Percentiles rank a stretch among this genome's conserved stretches.
Conservation (phyloP, 2,113 vertebrate species). For the Ursus arctos region DNA sequence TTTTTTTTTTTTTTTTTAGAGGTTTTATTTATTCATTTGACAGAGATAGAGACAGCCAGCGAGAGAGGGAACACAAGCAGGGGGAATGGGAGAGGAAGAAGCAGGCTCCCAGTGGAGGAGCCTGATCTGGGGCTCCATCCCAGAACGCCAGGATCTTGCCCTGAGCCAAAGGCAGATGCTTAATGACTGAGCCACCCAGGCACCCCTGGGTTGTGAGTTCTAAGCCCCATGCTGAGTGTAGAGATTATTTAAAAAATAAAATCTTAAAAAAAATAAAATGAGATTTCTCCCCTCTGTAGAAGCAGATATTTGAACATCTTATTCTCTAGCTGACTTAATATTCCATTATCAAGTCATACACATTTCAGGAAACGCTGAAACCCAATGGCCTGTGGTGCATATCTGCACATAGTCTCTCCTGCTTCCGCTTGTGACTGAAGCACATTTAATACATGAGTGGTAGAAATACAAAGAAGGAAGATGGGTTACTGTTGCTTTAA, state of each 20-base stretch:
- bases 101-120: too few species aligned
- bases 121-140: too few species aligned
- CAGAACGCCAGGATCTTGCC: too few species aligned
- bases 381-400: not conserved
- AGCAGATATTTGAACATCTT: not conserved
- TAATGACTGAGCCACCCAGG: too few species aligned
- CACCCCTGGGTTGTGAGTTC: too few species aligned
- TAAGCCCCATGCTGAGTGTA: too few species aligned
- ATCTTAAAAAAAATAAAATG: not conserved
- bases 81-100: too few species aligned
- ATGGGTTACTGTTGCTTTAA: conserved; percentile 8
- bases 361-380: conserved; percentile 17
- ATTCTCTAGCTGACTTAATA: not conserved
- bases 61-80: too few species aligned
- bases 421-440: not conserved
- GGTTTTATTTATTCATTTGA: too few species aligned
- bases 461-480: not conserved
- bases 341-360: not conserved
- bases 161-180: too few species aligned
- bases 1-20: too few species aligned
- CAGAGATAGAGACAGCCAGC: too few species aligned
- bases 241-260: not conserved
- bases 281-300: not conserved
- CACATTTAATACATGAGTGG: not conserved
- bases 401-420: not conserved